Percentiles rank a stretch among this genome's conserved stretches.
phyloP scores from a whole-genome alignment of 2,113 vertebrate genomes.

The Recurvirostra avosetta region DNA sequence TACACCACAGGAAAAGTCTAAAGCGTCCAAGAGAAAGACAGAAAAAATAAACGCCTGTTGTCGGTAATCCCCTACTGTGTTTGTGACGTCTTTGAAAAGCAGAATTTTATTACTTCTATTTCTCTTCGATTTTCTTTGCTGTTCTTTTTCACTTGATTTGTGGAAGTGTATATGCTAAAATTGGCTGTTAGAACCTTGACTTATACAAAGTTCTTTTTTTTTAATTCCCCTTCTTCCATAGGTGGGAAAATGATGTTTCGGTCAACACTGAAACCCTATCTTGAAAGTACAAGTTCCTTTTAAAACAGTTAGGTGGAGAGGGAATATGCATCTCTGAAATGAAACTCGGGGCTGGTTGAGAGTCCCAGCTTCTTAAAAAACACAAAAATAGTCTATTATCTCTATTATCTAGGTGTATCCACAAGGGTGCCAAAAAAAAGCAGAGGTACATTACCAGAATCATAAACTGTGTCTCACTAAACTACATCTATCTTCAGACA shows the following conservation, averaged over 20 bases:
- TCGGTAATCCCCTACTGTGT: not conserved
- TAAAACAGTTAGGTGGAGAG: not conserved
- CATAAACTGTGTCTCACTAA: not conserved
- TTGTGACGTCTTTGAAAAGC: not conserved
- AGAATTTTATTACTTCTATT: not conserved
- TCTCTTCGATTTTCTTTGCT: not conserved
- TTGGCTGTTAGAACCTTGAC: not conserved
- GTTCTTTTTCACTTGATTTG: not conserved
- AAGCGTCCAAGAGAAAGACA: not conserved
- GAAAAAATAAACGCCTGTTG: not conserved
- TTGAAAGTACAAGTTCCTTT: not conserved
- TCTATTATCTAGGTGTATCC: no score
- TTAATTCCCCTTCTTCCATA: not conserved
- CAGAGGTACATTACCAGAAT: not conserved
- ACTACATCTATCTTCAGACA: fast-evolving
- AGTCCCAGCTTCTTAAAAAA: not conserved
- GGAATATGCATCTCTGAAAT: not conserved
- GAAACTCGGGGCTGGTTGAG: not conserved
- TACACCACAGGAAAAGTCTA: not conserved
- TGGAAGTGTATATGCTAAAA: not conserved
- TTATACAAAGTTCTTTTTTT: not conserved
- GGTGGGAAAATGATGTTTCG: not conserved
- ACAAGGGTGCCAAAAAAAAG: not conserved
- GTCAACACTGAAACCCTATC: not conserved
- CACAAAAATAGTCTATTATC: not conserved